A percentile compares a stretch with the other conserved stretches of the same genome.
These are phyloP conservation scores for Muscicapa striata DNA, from an alignment of 2,797 vertebrate species.

Conservation along the genomic window DNA sequence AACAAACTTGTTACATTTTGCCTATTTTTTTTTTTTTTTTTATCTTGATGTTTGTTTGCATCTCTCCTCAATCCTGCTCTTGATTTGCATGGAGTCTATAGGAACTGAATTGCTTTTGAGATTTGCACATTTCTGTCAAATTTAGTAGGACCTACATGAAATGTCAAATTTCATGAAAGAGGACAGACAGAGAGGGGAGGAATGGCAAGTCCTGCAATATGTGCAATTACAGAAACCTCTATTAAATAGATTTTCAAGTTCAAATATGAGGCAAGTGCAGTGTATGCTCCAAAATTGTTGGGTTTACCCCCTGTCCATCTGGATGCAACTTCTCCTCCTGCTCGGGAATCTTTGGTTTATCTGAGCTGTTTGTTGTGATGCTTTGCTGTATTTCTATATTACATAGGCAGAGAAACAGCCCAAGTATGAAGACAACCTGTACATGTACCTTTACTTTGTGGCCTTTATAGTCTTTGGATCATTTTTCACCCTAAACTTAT, in stretches of 20 bases:
- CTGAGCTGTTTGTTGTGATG: background rate
- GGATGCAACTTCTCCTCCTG: background rate
- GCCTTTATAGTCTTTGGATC: slow-evolving; percentile 96
- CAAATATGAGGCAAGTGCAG: background rate
- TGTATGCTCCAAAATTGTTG: background rate
- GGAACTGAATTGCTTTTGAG: background rate
- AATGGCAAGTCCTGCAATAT: background rate
- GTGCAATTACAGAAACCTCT: background rate
- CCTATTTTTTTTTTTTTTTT: background rate
- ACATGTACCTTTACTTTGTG: slow-evolving; percentile 95
- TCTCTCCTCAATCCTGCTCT: background rate
- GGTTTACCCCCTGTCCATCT: background rate
- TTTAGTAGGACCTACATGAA: background rate
- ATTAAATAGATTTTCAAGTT: background rate
- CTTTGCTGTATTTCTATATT: slow-evolving; percentile 39
- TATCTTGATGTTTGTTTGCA: background rate
- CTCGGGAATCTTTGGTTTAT: background rate
- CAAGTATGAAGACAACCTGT: slow-evolving; percentile 83
- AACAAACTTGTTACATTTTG: background rate
- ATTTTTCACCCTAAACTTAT: slow-evolving; percentile 97
- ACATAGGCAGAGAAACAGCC: slow-evolving; percentile 83
- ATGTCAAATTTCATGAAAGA: background rate
- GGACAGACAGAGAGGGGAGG: background rate
- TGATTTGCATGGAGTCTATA: background rate
- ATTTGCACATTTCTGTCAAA: background rate